Evolutionary conservation across 30 jellyfish, hydroid and myxozoan genomes (phyloP), one percentile per base, ranked within the genome.

Genomic region (Sanderia malayensis): DNA sequence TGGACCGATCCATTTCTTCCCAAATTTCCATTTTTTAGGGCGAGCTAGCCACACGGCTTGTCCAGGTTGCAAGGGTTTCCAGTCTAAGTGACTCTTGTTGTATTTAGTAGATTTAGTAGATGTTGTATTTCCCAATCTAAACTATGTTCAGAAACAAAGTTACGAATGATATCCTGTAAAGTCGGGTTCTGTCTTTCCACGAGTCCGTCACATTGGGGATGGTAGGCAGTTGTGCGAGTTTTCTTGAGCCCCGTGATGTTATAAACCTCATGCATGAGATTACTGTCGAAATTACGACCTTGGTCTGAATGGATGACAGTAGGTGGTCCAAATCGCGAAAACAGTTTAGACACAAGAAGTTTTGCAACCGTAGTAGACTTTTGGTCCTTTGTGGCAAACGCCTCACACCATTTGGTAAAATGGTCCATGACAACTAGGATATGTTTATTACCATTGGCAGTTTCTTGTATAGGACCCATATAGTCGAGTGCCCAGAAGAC

Each of bases 331-430:
- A 61, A 74, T 20, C 95, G 44, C 10, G 76, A 61, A 30, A 83
- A 65, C 18, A 73, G 23, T 33, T 71, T 46, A 18, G 71, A 49
- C 59, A 82, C 94, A 7, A 82, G 82, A 29, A 52, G 30, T 25
- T 46, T 63, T 19, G 88, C 88, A 30, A 71, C 82, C 0, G 68
- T 58, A 11, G 45, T 8, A 21, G 94, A 73, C 44, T 81, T 58
- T 30, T 57, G 79, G 59, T 81, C 71, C 61, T 17, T 37, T 31
- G 71, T 58, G 47, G 81, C 72, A 44, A 47, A 81, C 11, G 82
- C 95, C 61, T 71, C 95, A 27, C 79, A 44, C 95, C 94, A 57
- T 61, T 61, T 81, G 83, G 93, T 80, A 69, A 80, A 80, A 69
- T 80, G 73, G 61, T 80, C 94, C 67, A 67, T 67, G 0, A 61